These are phyloP conservation scores for Galendromus occidentalis DNA, from an alignment of 1,140 invertebrate species.

Conservation along the genomic window DNA sequence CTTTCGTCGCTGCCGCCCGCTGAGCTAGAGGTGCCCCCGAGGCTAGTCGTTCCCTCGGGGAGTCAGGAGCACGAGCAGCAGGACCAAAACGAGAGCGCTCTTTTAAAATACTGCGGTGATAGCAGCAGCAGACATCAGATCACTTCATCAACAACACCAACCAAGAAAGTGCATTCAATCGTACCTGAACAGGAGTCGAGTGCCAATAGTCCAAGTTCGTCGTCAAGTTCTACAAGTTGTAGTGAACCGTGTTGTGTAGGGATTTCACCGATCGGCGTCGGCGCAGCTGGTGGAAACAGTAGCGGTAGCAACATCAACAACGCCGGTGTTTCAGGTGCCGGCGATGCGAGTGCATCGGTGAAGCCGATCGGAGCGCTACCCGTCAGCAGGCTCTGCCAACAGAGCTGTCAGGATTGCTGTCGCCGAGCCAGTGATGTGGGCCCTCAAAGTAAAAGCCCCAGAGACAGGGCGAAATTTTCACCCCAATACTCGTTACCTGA, in stretches of 20 bases:
- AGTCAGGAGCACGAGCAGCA: too few relatives aligned
- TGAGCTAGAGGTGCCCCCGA: too few relatives aligned
- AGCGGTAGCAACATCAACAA: neutral
- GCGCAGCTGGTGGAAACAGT: neutral
- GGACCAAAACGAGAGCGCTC: too few relatives aligned
- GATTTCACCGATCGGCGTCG: neutral
- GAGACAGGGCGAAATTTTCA: constrained; percentile 1
- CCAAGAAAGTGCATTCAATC: neutral
- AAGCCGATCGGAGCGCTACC: neutral
- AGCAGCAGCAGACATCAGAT: too few relatives aligned
- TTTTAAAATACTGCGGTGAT: too few relatives aligned
- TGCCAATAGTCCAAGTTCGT: neutral
- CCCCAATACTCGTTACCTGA: constrained; percentile 12
- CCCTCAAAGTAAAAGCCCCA: constrained; percentile 11
- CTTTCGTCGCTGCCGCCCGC: too few relatives aligned
- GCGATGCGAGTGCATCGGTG: neutral
- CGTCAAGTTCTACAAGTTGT: neutral
- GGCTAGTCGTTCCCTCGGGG: too few relatives aligned
- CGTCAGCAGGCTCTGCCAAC: neutral
- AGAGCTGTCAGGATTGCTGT: neutral
- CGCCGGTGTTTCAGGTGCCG: neutral
- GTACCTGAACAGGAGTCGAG: constrained; percentile 11
- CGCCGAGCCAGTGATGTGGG: constrained; percentile 4
- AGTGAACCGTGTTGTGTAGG: neutral
- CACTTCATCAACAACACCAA: neutral